These are phyloP conservation scores for Merluccius polli DNA, from an alignment of 2,797 vertebrate species.

Conservation along the genomic window DNA sequence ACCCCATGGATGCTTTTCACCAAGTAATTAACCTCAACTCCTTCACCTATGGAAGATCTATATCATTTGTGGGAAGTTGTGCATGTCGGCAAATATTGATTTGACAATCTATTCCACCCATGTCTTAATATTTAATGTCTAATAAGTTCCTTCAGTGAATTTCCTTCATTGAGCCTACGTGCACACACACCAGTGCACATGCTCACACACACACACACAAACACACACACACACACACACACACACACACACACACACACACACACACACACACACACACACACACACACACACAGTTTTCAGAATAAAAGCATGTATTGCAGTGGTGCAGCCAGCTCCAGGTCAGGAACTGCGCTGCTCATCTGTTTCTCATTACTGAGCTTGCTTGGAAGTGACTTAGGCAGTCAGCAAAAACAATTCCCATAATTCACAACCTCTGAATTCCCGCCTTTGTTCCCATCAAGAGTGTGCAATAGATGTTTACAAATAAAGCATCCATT, in stretches of 20 bases:
- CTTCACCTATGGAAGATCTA: neutral
- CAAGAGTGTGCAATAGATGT: neutral
- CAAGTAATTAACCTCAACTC: neutral
- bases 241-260: neutral
- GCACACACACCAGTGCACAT: neutral
- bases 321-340: neutral
- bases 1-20: neutral
- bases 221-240: neutral
- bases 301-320: neutral
- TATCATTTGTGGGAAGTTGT: neutral
- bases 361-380: constrained; percentile 9
- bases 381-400: constrained; percentile 6
- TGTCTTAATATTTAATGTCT: neutral
- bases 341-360: constrained; percentile 2
- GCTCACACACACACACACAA: too few relatives aligned
- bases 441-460: neutral
- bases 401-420: constrained; percentile 7
- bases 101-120: neutral
- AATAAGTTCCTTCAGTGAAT: neutral
- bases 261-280: neutral
- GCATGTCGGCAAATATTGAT: neutral
- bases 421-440: neutral
- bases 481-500: neutral
- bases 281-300: constrained; percentile 1
- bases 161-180: too few relatives aligned